Evolutionary conservation across 2,797 vertebrate genomes (phyloP).

Genomic region (Chloroceryle amazona): DNA sequence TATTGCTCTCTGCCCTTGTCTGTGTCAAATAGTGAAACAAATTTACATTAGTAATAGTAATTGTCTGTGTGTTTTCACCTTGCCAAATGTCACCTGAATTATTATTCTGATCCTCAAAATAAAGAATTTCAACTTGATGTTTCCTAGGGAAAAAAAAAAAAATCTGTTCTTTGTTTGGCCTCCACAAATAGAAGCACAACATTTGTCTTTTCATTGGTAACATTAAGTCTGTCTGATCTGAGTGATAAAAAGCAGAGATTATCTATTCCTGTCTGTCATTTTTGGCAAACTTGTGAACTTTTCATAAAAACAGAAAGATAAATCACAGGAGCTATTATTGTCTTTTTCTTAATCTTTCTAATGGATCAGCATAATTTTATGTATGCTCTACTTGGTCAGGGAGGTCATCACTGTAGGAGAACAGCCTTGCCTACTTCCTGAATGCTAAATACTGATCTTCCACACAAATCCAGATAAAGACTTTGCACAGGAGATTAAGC

Average conservation of each 20-base stretch:
- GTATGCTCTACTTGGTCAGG: constrained; percentile 1
- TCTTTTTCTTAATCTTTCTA: constrained; percentile 70
- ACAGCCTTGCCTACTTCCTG: background rate
- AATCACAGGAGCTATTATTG: constrained; percentile 57
- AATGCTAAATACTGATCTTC: constrained; percentile 32
- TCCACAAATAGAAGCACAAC: constrained; percentile 3
- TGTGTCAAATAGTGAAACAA: constrained; percentile 17
- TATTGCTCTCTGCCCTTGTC: background rate
- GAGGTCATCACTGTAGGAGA: constrained; percentile 33
- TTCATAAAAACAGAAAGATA: constrained; percentile 62
- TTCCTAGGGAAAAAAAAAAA: background rate
- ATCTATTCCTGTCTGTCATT: constrained; percentile 60
- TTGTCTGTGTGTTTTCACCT: constrained; percentile 9
- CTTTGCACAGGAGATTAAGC: constrained; percentile 17
- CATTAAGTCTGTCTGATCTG: constrained; percentile 51
- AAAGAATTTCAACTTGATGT: constrained; percentile 17
- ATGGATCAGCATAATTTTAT: constrained; percentile 57
- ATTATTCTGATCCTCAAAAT: background rate
- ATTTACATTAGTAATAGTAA: background rate
- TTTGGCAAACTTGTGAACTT: constrained; percentile 63
- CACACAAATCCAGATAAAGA: constrained; percentile 3
- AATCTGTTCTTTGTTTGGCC: background rate
- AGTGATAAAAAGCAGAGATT: constrained; percentile 64
- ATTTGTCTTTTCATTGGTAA: constrained; percentile 63
- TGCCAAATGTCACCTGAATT: constrained; percentile 40